These are phyloP conservation scores for Trochalopteron elliotii DNA, from an alignment of 2,113 vertebrate species.

Conservation along the genomic window DNA sequence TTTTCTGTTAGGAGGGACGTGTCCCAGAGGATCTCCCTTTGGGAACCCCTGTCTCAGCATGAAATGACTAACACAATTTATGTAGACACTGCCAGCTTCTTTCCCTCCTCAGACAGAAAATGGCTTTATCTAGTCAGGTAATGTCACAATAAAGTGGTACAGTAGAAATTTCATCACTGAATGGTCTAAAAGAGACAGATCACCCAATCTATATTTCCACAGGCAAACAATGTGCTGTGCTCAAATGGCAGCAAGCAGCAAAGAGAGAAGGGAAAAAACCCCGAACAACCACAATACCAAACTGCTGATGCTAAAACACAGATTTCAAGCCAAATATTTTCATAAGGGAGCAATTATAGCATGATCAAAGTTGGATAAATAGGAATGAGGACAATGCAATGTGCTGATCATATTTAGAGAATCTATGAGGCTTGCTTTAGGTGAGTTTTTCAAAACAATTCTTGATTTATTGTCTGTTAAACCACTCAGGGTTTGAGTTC, in stretches of 20 bases:
- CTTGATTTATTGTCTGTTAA: neutral
- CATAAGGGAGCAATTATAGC: too few relatives aligned
- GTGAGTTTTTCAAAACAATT: neutral
- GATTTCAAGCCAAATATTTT: neutral
- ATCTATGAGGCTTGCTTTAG: neutral
- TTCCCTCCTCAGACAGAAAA: constrained; percentile 55
- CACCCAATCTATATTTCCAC: constrained; percentile 27
- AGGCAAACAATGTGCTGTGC: neutral
- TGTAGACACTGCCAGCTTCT: constrained; percentile 48
- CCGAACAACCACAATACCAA: neutral
- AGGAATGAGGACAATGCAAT: neutral
- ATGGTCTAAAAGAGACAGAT: constrained; percentile 59
- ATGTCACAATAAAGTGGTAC: constrained; percentile 57
- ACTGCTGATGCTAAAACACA: neutral
- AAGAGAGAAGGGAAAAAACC: rapidly evolving
- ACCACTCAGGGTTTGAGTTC: neutral
- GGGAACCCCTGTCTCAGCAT: constrained; percentile 73
- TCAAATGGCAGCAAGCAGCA: neutral
- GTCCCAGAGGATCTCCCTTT: constrained; percentile 69
- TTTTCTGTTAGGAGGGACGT: constrained; percentile 52
- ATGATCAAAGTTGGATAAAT: neutral
- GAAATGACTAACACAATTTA: constrained; percentile 63
- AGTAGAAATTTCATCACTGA: constrained; percentile 55
- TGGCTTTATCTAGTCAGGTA: constrained; percentile 65
- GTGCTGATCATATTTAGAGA: neutral